Evolutionary conservation across 2,888 invertebrate species (phyloP).

Genomic region (Tetranychus piercei): DNA sequence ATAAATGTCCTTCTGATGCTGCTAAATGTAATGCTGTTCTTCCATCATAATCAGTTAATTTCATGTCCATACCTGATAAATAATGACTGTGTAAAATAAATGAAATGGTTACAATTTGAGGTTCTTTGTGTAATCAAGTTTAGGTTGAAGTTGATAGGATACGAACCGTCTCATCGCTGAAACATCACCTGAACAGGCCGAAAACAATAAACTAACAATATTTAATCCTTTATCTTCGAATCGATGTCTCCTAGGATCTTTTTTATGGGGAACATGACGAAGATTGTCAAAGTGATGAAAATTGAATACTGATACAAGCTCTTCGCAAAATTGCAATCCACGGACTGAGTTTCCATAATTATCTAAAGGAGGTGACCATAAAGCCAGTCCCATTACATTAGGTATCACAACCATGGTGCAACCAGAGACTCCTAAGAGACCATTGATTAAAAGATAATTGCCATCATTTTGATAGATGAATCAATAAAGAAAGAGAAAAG

Average conservation of each 20-base stretch:
- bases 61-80: slow-evolving; percentile 82
- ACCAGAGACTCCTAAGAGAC: slow-evolving; percentile 34
- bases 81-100: slow-evolving; percentile 27
- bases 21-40: slow-evolving; percentile 86
- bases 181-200: slow-evolving; percentile 82
- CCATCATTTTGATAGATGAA: too few relatives aligned
- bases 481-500: neutral
- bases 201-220: slow-evolving; percentile 79
- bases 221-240: slow-evolving; percentile 77
- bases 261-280: slow-evolving; percentile 73
- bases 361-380: slow-evolving; percentile 39
- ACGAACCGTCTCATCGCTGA: slow-evolving; percentile 65
- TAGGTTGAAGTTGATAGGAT: slow-evolving; percentile 31
- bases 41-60: slow-evolving; percentile 78
- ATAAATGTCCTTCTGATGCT: slow-evolving; percentile 76
- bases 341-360: slow-evolving; percentile 35
- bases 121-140: slow-evolving; percentile 32
- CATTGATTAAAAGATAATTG: neutral
- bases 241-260: slow-evolving; percentile 73
- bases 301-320: slow-evolving; percentile 71
- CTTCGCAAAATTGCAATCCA: slow-evolving; percentile 42
- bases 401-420: slow-evolving; percentile 39
- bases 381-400: slow-evolving; percentile 38
- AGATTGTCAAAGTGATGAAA: slow-evolving; percentile 94
- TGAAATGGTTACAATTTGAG: slow-evolving; percentile 26